These are phyloP conservation scores for Acanthosepion lycidas DNA, from an alignment of 2,888 invertebrate genomes.

Conservation along the genomic window DNA sequence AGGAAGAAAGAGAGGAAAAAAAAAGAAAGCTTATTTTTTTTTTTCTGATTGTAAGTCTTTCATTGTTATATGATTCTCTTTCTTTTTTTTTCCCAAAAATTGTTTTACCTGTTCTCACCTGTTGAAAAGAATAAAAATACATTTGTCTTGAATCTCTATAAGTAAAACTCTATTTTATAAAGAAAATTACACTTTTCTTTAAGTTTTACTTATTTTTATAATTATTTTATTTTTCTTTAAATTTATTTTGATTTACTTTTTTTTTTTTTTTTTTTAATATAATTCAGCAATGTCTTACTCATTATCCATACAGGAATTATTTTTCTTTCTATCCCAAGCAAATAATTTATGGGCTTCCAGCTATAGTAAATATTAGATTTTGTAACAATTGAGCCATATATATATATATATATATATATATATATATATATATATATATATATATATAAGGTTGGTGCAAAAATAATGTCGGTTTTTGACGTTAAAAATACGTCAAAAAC, in stretches of 20 bases:
- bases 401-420: neutral
- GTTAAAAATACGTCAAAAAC: no score
- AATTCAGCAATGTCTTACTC: neutral
- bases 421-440: no score
- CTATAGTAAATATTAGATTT: neutral
- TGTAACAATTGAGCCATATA: neutral
- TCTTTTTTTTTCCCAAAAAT: neutral
- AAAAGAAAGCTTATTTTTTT: neutral
- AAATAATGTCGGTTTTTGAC: no score
- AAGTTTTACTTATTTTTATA: neutral
- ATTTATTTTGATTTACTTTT: neutral
- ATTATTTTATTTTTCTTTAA: neutral
- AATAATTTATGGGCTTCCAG: neutral
- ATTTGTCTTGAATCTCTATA: slow-evolving; percentile 1
- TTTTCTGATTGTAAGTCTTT: neutral
- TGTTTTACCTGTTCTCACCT: neutral
- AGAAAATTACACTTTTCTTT: neutral
- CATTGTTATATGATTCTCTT: neutral
- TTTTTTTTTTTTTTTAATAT: neutral
- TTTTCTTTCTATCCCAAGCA: neutral
- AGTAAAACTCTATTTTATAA: neutral
- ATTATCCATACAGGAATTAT: neutral
- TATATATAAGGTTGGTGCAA: no score
- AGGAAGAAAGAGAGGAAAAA: neutral
- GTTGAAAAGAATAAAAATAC: neutral